Percentiles rank a stretch among this genome's conserved stretches.
phyloP scores from a whole-genome alignment of 2,113 vertebrate genomes.

The Lamprotornis superbus region DNA sequence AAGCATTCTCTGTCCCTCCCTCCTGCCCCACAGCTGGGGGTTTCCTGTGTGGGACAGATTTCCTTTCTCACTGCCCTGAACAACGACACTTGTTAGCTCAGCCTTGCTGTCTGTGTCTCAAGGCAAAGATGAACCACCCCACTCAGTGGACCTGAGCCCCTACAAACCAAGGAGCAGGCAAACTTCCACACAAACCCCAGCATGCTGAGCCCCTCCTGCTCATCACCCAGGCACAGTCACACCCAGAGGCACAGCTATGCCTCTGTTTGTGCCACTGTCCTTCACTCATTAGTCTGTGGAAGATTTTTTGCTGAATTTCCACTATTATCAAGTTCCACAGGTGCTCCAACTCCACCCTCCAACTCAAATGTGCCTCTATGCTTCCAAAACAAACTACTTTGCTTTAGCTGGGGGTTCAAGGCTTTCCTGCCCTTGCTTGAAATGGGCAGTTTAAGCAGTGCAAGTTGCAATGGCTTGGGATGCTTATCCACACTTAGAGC shows the following conservation, averaged over 20 bases:
- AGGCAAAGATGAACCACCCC: background rate
- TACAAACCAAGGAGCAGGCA: background rate
- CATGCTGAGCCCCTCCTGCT: background rate
- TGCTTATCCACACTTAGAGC: background rate
- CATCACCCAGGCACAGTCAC: background rate
- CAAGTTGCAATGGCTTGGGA: background rate
- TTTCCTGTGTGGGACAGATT: background rate
- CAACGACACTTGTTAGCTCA: background rate
- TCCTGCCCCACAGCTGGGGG: background rate
- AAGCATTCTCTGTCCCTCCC: background rate
- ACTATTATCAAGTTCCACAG: background rate
- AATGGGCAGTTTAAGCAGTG: background rate
- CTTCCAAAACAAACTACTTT: background rate
- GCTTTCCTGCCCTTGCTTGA: background rate
- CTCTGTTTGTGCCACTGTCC: background rate
- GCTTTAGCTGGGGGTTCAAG: background rate
- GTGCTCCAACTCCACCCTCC: background rate
- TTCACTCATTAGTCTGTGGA: background rate
- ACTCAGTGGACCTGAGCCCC: background rate
- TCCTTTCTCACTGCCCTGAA: background rate
- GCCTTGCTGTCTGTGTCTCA: background rate
- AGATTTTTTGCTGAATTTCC: background rate
- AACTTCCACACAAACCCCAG: background rate
- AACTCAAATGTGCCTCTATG: accelerated
- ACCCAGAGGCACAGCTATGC: background rate